Evolutionary conservation across 2,113 vertebrate species (phyloP), one percentile per base, ranked within the genome.

Genomic region (Glareola pratincola): DNA sequence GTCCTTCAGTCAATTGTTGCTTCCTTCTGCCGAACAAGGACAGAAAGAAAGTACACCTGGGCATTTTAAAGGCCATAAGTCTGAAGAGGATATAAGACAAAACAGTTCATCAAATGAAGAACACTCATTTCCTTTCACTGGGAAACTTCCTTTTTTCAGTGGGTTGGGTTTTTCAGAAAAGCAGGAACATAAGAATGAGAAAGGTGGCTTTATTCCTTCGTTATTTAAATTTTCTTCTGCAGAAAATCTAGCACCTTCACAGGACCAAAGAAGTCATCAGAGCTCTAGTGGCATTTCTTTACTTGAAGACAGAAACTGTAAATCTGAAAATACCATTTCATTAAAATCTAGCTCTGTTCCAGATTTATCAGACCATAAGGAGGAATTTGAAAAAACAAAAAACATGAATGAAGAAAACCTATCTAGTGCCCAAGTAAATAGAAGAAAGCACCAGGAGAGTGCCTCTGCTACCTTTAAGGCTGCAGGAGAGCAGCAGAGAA

Each of bases 1-100:
- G 92, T 99, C 99, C 37, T 97, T 99, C 63, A 99, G 98, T 96
- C 99, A 99, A 9, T 92, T 99, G 56, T 98, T 99, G 36, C 96
- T 98, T 88, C 97, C 98, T 94, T 96, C 98, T 78, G 83, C 92
- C 7, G 97, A 97, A 20, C 84, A 88, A 39, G 80, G 41, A 50
- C 89, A 96, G 92, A 91, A 95, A 97, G 95, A 97, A 97, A 73
- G 81, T 94, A 69, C 93, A 18, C 48, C 97, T 62, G 90, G 91
- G 93, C 29, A 74, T 84, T 37, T 90, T 60, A 97, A 97, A 96
- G 85, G 89, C 77, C 98, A 97, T 84, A 98, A 98, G 67, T 96
- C 98, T 48, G 96, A 98, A 68, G 98, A 98, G 8, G 95, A 98
- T 83, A 12, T 97, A 50, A 88, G 53, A 67, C 89, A 95, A 89